Base-by-base conservation (phyloP, 2,113 vertebrate species). In the Dasypus novemcinctus region DNA sequence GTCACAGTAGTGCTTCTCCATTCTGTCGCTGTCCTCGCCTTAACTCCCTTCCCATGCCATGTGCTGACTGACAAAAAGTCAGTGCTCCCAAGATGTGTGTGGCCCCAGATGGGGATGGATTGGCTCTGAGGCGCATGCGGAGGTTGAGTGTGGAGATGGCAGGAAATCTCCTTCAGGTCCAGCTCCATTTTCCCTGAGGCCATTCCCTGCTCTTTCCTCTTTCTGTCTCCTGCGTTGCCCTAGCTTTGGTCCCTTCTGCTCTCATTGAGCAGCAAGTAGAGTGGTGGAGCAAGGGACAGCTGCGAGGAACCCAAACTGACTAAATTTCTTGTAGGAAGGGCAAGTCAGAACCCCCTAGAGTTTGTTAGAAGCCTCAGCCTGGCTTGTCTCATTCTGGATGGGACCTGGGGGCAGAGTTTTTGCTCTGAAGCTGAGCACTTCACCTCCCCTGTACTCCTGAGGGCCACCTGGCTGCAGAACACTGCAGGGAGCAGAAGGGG, bases 181-280 rank as follows among this genome's bases (percentile, higher is more conserved):
- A 12, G 0, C 14, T 12, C 23, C 4, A 0, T 41, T 1, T 38
- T 52, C 12, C 49, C 5, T 20, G 33, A 41, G 9, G 14, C 23
- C 23, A 8, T 10, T 71, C n/a, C 83, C 46, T 25, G 13, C 15
- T n/a, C 43, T 46, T 36, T 43, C 33, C 66, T n/a, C 76, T 38
- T 27, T 14, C 14, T 7, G 3, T 54, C n/a, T 9, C 61, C 25
- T 21, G 11, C 52, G 0, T 6, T 15, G 10, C 13, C 25, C 43
- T 12, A 7, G 59, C 71, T 57, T n/a, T 13, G 64, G 57, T 52
- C n/a, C 64, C 11, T 13, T 88, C 76, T 20, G 21, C 33, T 33
- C 7, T 90, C 41, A 4, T 3, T 20, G 25, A 7, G 29, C 61
- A n/a, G 61, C 5, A 2, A 1, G 7, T 13, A 18, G 21, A 61